Conservation (phyloP, 2,888 invertebrate genomes). For the Drosophila parthenogenetica region DNA sequence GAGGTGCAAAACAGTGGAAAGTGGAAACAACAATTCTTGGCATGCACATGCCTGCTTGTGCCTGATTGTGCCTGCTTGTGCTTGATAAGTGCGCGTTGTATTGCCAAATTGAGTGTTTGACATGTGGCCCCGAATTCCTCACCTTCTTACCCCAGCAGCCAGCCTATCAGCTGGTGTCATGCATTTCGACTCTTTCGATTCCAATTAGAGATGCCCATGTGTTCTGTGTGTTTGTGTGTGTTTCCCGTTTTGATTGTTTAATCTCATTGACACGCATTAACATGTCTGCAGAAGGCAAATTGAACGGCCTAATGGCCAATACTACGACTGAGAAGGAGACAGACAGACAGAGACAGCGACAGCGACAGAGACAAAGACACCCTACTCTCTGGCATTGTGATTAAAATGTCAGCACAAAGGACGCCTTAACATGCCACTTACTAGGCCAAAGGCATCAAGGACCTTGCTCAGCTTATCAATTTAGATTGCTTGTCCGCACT, state of each 20-base stretch:
- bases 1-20: neutral
- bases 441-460: slow-evolving; percentile 22
- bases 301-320: slow-evolving; percentile 55
- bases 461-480: slow-evolving; percentile 56
- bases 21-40: slow-evolving; percentile 15
- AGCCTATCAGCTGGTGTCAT: slow-evolving; percentile 17
- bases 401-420: slow-evolving; percentile 72
- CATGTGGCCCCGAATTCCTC: slow-evolving; percentile 22
- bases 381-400: slow-evolving; percentile 46
- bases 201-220: slow-evolving; percentile 51
- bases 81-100: slow-evolving; percentile 48
- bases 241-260: slow-evolving; percentile 66
- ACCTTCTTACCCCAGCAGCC: neutral
- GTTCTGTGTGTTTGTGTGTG: slow-evolving; percentile 9
- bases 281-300: slow-evolving; percentile 58
- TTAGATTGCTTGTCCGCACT: slow-evolving; percentile 51
- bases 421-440: slow-evolving; percentile 45
- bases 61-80: neutral
- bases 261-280: slow-evolving; percentile 74
- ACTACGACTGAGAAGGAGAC: neutral
- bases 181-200: slow-evolving; percentile 40
- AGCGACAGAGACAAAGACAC: neutral
- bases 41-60: slow-evolving; percentile 43
- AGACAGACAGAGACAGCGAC: neutral
- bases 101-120: slow-evolving; percentile 58